Conservation (phyloP, 2,888 invertebrate genomes). For the Philereme transversata region DNA sequence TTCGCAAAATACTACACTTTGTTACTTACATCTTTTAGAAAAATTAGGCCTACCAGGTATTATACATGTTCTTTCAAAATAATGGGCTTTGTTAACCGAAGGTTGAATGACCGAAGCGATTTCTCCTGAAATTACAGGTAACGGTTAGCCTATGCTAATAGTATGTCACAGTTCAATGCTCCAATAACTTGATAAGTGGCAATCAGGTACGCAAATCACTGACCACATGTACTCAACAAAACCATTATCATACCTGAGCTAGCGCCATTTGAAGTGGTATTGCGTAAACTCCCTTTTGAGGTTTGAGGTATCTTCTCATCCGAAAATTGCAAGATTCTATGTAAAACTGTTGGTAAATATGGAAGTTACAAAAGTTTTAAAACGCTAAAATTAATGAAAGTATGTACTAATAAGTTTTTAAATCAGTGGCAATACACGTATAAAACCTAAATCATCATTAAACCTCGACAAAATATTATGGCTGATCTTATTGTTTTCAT, state of each 20-base stretch:
- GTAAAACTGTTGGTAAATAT: too few species aligned
- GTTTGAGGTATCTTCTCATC: neutral
- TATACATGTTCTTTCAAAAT: neutral
- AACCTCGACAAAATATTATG: too few species aligned
- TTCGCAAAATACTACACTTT: too few species aligned
- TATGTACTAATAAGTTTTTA: too few species aligned
- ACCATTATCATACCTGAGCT: conserved; percentile 16
- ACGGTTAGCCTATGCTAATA: conserved; percentile 60
- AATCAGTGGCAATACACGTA: too few species aligned
- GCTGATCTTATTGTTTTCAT: too few species aligned
- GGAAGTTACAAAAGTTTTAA: too few species aligned
- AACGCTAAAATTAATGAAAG: too few species aligned
- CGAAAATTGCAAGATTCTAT: neutral
- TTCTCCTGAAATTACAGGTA: conserved; percentile 55
- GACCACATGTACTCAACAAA: conserved; percentile 19
- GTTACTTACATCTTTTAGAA: too few species aligned
- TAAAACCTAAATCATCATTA: too few species aligned
- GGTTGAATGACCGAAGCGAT: conserved; percentile 41
- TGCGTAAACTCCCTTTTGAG: conserved; percentile 1
- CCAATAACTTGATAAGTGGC: conserved; percentile 56
- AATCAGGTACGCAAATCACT: conserved; percentile 48
- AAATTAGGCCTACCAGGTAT: too few species aligned
- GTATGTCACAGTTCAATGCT: conserved; percentile 74
- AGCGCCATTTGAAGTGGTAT: conserved; percentile 1
- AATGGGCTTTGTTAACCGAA: neutral